Evolutionary conservation across 2,797 vertebrate species (phyloP).

Genomic region (Tachyglossus aculeatus): DNA sequence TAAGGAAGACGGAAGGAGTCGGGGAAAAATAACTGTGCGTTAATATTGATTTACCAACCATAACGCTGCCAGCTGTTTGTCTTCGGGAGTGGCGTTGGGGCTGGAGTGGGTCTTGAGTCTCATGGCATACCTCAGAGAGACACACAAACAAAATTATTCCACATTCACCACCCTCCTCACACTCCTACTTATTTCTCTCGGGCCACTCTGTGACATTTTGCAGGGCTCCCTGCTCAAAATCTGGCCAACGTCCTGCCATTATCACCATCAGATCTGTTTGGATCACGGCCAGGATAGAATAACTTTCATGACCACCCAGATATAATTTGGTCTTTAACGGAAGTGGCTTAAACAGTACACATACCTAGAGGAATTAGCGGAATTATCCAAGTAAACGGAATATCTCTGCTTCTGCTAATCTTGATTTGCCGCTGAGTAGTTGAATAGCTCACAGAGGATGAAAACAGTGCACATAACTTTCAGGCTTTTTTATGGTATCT

Average conservation of each 20-base stretch:
- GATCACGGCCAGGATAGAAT: background rate
- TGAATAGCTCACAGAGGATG: slow-evolving; percentile 46
- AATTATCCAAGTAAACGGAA: slow-evolving; percentile 1
- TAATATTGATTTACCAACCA: slow-evolving; percentile 80
- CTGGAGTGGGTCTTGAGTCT: slow-evolving; percentile 94
- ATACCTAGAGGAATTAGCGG: slow-evolving; percentile 43
- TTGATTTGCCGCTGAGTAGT: slow-evolving; percentile 38
- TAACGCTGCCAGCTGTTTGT: slow-evolving; percentile 95
- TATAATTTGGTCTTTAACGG: background rate
- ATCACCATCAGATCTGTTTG: background rate
- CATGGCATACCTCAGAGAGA: slow-evolving; percentile 91
- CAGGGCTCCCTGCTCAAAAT: background rate
- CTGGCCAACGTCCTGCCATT: background rate
- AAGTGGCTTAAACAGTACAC: slow-evolving; percentile 51
- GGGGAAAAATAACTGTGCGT: slow-evolving; percentile 16
- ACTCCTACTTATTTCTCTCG: background rate
- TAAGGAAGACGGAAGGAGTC: background rate
- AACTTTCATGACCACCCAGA: background rate
- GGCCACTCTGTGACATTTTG: background rate
- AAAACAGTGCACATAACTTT: slow-evolving; percentile 17
- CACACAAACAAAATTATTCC: background rate
- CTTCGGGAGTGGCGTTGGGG: slow-evolving; percentile 87
- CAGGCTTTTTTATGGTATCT: no score
- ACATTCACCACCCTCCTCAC: no score
- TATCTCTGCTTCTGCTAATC: slow-evolving; percentile 43